These are phyloP conservation scores for Damaliscus lunatus DNA, from an alignment of 2,113 vertebrate genomes.

Conservation along the genomic window DNA sequence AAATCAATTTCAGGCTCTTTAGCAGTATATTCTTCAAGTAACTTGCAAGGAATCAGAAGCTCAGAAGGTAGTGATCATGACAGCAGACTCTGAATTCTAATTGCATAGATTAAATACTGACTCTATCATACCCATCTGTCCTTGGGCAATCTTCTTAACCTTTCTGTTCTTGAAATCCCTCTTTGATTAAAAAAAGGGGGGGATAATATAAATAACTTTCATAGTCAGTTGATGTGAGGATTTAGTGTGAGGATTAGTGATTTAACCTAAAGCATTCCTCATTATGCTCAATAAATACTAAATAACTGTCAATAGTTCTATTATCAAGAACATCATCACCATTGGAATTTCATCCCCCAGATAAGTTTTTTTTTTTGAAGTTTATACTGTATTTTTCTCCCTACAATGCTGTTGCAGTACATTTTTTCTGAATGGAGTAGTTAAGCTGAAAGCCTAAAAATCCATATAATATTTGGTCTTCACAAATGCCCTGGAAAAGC, in stretches of 20 bases:
- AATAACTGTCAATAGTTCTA: background rate
- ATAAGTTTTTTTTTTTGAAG: background rate
- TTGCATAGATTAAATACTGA: background rate
- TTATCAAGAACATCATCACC: background rate
- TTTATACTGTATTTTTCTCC: background rate
- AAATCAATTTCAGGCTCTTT: background rate
- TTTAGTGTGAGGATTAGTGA: background rate
- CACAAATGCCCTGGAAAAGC: background rate
- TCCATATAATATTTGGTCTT: background rate
- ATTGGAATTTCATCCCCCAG: background rate
- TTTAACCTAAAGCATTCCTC: background rate
- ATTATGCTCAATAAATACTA: background rate
- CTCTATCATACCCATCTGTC: background rate
- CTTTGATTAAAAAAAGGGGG: background rate
- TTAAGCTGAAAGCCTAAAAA: background rate
- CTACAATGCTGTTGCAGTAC: background rate
- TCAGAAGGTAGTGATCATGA: background rate
- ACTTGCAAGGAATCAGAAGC: background rate
- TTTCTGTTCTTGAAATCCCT: background rate
- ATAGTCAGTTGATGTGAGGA: background rate
- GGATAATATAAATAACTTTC: background rate
- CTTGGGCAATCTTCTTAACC: background rate
- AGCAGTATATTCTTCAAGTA: background rate
- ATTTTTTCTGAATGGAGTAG: background rate
- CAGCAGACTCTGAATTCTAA: background rate